Evolutionary conservation across 2,797 vertebrate genomes (phyloP), one percentile per base, ranked within the genome.

Genomic region (Acrocephalus scirpaceus): DNA sequence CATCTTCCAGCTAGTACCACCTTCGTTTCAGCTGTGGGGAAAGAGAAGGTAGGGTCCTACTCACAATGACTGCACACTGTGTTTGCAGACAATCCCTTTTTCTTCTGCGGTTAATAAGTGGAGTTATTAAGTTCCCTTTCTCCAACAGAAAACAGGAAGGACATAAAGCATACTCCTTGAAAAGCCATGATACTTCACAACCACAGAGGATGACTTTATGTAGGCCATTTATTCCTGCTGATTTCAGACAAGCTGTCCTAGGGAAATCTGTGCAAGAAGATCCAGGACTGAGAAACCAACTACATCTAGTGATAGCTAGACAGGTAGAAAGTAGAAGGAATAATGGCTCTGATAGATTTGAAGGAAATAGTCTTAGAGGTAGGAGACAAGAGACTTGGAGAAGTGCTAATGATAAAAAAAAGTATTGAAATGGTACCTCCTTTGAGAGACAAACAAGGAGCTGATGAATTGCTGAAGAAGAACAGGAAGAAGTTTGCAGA

Each of bases 401-500:
- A 74, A 50, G 4, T 40, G 30, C 12, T 74, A 83, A 80, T 54
- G 61, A 71, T 40, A 76, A 88, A 75, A 75, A 78, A 36, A 60
- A 10, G n/a, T 45, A 36, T 5, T 85, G 38, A 82, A 87, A 91
- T 77, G 0, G 70, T 36, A 22, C 7, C 48, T 85, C 61, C 32
- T 91, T 85, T 91, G 50, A 76, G 78, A 92, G 9, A 65, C 16
- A 12, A 90, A 64, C 32, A 86, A 90, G 42, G 16, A 71, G 19
- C 30, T 69, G 53, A 88, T 77, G 22, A 80, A 71, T 77, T 88
- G 30, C 45, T 86, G 56, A 80, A 86, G 30, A 92, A 81, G 29
- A 72, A 74, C 42, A 74, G 34, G 48, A 81, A 93, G 29, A 93
- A 80, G 56, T 8, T 93, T 88, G 65, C 58, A 94, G 81, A 86